Conservation (phyloP, 2,888 invertebrate species). For the Dynastes tityus region DNA sequence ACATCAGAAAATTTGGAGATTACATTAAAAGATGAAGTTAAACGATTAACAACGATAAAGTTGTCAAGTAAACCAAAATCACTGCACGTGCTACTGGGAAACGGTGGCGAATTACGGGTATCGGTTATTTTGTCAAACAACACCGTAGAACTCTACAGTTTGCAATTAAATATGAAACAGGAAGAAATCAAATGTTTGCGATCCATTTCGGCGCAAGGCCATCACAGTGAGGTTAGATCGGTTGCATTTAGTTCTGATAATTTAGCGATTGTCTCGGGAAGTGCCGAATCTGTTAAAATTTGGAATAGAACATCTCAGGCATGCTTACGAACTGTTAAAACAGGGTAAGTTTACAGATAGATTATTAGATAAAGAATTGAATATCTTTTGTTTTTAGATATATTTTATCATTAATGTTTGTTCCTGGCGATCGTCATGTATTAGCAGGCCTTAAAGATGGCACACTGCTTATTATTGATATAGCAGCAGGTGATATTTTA, state of each 20-base stretch:
- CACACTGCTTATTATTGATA: constrained; percentile 85
- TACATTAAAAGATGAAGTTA: constrained; percentile 83
- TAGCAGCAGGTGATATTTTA: constrained; percentile 85
- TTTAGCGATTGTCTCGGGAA: constrained; percentile 88
- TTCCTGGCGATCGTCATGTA: constrained; percentile 92
- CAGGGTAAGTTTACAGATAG: constrained; percentile 60
- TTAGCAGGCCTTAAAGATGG: constrained; percentile 92
- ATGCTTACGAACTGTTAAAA: constrained; percentile 76
- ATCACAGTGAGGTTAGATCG: constrained; percentile 90
- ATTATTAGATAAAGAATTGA: constrained; percentile 3
- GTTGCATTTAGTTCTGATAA: constrained; percentile 94
- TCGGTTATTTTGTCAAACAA: constrained; percentile 82
- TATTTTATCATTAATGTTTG: constrained; percentile 84
- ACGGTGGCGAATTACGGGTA: constrained; percentile 81
- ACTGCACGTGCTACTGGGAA: constrained; percentile 81
- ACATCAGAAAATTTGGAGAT: constrained; percentile 63
- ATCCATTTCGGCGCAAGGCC: constrained; percentile 83
- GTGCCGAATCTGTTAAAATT: constrained; percentile 90
- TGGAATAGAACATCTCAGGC: constrained; percentile 88
- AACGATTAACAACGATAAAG: constrained; percentile 78
- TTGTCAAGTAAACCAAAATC: constrained; percentile 74
- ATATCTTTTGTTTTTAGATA: constrained; percentile 70
- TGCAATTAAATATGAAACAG: constrained; percentile 71
- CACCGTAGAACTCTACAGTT: constrained; percentile 80
- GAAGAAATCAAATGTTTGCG: constrained; percentile 76